Conservation (phyloP, 1,140 invertebrate species). For the Temnothorax nylanderi region DNA sequence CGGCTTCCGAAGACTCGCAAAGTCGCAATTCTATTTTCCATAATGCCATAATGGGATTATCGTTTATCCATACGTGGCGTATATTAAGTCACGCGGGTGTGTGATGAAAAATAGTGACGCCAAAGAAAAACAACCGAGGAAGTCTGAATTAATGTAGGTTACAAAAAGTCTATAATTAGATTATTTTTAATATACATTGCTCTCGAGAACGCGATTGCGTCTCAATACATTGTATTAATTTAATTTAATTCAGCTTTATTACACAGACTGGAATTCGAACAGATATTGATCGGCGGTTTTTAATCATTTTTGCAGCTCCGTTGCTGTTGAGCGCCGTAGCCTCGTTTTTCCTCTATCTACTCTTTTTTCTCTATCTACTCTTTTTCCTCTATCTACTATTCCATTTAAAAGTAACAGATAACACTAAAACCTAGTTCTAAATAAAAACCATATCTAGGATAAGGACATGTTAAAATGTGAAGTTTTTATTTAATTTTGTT, state of each 20-base stretch:
- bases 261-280: not conserved
- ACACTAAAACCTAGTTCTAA: not conserved
- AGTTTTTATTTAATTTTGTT: not conserved
- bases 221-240: not conserved
- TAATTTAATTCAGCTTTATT: not conserved
- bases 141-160: not conserved
- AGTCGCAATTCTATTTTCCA: constrained; percentile 79
- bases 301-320: not conserved
- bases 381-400: not conserved
- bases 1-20: constrained; percentile 79
- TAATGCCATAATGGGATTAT: constrained; percentile 80
- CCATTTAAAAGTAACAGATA: not conserved
- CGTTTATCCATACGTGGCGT: constrained; percentile 9
- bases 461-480: not conserved
- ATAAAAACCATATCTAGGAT: not conserved
- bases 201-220: not conserved
- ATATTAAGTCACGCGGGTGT: not conserved
- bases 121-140: not conserved
- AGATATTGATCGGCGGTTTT: not conserved
- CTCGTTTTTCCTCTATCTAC: not conserved
- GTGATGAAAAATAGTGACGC: not conserved
- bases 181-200: not conserved
- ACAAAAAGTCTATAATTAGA: not conserved
- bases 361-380: too few species aligned
- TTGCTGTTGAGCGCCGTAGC: not conserved